A percentile compares a stretch with the other conserved stretches of the same genome.
Conservation (phyloP, 2,113 vertebrate species). For the Phylloscopus trochilus region DNA sequence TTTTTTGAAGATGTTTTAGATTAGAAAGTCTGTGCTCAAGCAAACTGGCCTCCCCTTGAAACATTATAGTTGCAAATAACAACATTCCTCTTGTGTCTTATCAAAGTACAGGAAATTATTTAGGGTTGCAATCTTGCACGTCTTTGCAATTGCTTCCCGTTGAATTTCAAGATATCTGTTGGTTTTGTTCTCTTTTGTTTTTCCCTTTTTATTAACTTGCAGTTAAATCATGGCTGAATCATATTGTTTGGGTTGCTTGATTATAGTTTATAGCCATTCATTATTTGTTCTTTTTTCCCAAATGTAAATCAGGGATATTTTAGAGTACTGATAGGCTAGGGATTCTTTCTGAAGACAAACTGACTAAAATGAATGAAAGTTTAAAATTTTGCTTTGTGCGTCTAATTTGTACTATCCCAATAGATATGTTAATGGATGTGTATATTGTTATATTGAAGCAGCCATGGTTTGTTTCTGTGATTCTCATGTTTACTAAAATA, state of each 20-base stretch:
- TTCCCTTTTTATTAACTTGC: not conserved
- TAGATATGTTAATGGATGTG: not conserved
- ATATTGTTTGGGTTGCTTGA: not conserved
- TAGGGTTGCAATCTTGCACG: not conserved
- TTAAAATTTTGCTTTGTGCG: not conserved
- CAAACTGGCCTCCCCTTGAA: not conserved
- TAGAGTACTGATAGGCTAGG: not conserved
- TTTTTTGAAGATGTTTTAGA: not conserved
- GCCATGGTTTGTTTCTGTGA: not conserved
- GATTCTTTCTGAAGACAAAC: not conserved
- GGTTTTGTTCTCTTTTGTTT: not conserved
- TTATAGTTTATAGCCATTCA: not conserved
- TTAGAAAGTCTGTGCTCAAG: not conserved
- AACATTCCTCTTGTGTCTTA: not conserved
- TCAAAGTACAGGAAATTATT: not conserved
- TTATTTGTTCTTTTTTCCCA: not conserved
- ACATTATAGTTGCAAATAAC: not conserved
- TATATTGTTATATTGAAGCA: not conserved
- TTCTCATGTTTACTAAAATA: not conserved
- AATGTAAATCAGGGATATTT: not conserved
- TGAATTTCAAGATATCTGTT: not conserved
- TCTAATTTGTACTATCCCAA: not conserved
- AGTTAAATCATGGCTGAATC: not conserved
- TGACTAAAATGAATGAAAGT: not conserved
- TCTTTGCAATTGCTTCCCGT: not conserved